These are phyloP conservation scores for Haplochromis burtoni DNA, from an alignment of 2,113 vertebrate genomes.

Conservation along the genomic window DNA sequence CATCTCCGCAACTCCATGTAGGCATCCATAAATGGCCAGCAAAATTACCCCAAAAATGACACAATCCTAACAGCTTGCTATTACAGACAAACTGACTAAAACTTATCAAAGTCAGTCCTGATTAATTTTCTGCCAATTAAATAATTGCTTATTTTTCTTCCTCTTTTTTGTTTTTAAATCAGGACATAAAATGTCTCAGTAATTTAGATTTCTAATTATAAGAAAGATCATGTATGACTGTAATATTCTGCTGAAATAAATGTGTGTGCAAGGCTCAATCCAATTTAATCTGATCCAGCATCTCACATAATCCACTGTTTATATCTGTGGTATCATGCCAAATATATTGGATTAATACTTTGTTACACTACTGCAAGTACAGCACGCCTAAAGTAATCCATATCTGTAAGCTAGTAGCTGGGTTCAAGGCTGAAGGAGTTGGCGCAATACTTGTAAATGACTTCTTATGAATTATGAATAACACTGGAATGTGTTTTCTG, in stretches of 20 bases:
- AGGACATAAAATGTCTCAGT: not conserved
- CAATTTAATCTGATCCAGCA: not conserved
- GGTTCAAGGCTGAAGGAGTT: not conserved
- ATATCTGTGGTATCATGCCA: not conserved
- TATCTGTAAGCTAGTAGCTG: not conserved
- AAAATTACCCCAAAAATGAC: not conserved
- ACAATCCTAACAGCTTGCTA: not conserved
- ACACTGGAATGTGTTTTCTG: constrained; percentile 1
- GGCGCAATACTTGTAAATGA: not conserved
- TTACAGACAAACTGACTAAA: not conserved
- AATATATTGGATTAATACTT: not conserved
- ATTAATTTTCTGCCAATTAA: not conserved
- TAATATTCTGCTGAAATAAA: not conserved
- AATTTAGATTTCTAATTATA: not conserved
- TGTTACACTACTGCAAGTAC: not conserved
- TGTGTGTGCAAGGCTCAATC: not conserved
- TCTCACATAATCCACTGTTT: not conserved
- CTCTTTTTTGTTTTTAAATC: not conserved
- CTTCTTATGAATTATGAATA: not conserved
- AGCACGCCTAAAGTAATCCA: not conserved
- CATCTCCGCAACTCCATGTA: not conserved
- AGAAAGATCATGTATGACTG: not conserved
- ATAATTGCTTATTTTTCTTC: not conserved
- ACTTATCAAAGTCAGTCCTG: not conserved
- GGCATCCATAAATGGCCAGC: not conserved